Conservation (phyloP, 2,113 vertebrate species). For the Petrocephalus microphthalmus region DNA sequence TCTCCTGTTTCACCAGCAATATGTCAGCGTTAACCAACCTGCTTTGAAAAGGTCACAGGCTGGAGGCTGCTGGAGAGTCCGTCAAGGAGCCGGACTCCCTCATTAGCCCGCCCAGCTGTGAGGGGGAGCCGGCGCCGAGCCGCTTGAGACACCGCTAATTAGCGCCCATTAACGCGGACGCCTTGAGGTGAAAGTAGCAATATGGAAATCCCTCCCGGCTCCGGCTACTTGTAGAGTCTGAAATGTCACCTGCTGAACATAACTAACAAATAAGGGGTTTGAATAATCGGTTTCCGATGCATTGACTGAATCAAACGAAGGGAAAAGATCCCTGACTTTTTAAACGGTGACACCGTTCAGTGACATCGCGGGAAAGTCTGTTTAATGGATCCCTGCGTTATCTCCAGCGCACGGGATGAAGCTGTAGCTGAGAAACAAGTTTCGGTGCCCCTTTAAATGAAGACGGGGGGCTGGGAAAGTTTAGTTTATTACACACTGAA, state of each 20-base stretch:
- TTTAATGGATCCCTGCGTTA: not conserved
- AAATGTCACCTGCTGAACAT: constrained; percentile 37
- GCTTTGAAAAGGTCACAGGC: constrained; percentile 21
- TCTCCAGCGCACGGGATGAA: not conserved
- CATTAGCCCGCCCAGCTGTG: constrained; percentile 52
- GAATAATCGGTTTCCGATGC: constrained; percentile 62
- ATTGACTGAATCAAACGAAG: not conserved
- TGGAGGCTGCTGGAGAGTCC: constrained; percentile 9
- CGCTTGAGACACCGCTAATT: constrained; percentile 37
- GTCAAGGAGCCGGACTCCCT: constrained; percentile 44
- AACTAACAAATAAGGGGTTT: constrained; percentile 58
- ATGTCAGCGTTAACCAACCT: constrained; percentile 21
- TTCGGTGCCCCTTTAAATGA: not conserved
- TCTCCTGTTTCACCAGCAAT: not conserved
- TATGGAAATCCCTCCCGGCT: not conserved
- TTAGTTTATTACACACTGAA: constrained; percentile 11
- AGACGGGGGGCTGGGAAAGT: not conserved
- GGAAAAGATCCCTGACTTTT: not conserved
- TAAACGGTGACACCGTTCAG: not conserved
- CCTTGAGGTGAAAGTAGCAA: not conserved
- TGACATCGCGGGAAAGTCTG: not conserved
- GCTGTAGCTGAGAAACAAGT: not conserved
- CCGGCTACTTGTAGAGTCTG: not conserved
- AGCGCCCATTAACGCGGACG: not conserved
- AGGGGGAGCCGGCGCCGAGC: constrained; percentile 52